These are phyloP conservation scores for Steinernema feltiae DNA, from an alignment of 1,140 invertebrate genomes.

Conservation along the genomic window DNA sequence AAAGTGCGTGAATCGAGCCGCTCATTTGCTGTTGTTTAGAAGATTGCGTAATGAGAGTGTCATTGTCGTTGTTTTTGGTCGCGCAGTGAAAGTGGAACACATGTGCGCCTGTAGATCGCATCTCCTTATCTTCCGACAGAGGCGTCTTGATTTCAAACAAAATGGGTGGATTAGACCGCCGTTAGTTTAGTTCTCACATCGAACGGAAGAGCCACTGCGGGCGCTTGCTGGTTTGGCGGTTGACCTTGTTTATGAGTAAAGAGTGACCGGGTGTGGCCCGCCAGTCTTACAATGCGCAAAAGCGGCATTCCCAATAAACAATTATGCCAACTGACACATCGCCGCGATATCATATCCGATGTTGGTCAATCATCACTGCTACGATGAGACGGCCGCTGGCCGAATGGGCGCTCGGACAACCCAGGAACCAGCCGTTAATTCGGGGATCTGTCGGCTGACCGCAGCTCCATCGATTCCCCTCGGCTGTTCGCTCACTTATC, in stretches of 20 bases:
- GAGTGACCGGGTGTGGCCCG: constrained; percentile 9
- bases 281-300: background rate
- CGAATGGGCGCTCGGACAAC: too few relatives aligned
- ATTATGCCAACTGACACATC: constrained; percentile 11
- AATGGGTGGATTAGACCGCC: background rate
- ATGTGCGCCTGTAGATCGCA: background rate
- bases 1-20: background rate
- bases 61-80: constrained; percentile 7
- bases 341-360: background rate
- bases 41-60: background rate
- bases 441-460: background rate
- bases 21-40: constrained; percentile 4
- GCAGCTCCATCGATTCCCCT: background rate
- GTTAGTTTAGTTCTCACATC: background rate
- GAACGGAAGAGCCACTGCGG: background rate
- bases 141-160: background rate
- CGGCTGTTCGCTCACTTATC: background rate
- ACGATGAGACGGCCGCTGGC: background rate
- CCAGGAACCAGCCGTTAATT: background rate
- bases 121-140: background rate
- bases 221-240: background rate
- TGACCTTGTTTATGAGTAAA: background rate
- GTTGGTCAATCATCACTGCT: background rate
- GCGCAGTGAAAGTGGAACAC: constrained; percentile 11
- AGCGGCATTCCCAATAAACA: constrained; percentile 9